Evolutionary conservation across 2,113 vertebrate species (phyloP).

Genomic region (Phylloscopus trochiloides): DNA sequence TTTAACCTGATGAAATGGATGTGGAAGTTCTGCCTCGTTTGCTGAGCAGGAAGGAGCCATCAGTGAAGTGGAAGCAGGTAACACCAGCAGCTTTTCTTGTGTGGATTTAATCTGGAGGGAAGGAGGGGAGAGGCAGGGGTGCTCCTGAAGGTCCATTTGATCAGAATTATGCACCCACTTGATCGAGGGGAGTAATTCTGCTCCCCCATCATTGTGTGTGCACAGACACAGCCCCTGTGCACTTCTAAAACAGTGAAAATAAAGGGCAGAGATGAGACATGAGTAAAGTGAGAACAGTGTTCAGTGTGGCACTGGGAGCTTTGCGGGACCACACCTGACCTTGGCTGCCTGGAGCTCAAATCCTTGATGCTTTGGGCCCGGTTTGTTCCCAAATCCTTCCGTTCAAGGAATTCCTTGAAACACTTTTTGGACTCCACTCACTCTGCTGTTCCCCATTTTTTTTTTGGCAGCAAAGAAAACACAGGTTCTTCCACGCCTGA

Average conservation of each 20-base stretch:
- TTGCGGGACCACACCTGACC: not conserved
- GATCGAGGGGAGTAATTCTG: fast-evolving
- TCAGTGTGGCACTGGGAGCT: not conserved
- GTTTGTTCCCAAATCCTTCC: not conserved
- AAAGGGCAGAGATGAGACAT: not conserved
- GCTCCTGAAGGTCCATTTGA: not conserved
- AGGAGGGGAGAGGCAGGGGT: not conserved
- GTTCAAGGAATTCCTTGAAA: fast-evolving
- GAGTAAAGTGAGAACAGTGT: fast-evolving
- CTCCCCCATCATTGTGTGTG: not conserved
- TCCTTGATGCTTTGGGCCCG: fast-evolving
- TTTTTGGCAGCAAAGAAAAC: not conserved
- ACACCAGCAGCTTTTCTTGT: fast-evolving
- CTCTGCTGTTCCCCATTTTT: fast-evolving
- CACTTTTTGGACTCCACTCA: fast-evolving
- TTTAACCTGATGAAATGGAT: not conserved
- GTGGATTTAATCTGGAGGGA: not conserved
- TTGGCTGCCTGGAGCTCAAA: not conserved
- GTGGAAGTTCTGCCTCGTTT: not conserved
- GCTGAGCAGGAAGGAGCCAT: not conserved
- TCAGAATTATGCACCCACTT: fast-evolving
- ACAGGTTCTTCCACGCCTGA: fast-evolving
- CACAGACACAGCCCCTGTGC: fast-evolving
- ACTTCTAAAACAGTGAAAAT: fast-evolving
- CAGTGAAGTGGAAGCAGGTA: not conserved